phyloP scores from a whole-genome alignment of 2,797 vertebrate genomes.

The Gymnocypris eckloni region DNA sequence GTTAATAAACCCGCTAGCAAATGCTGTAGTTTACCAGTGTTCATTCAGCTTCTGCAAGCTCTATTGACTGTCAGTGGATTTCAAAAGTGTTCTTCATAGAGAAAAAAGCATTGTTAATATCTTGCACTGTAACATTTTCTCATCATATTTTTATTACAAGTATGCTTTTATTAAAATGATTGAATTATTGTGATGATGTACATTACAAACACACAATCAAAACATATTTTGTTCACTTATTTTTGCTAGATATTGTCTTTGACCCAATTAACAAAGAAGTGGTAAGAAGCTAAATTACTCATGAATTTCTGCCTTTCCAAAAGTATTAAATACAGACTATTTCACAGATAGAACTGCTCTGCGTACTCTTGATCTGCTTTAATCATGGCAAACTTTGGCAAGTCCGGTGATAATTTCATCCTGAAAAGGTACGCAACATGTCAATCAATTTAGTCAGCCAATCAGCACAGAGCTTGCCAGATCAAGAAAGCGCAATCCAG shows the following conservation, averaged over 20 bases:
- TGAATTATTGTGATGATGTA: not conserved
- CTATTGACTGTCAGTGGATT: not conserved
- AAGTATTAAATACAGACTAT: not conserved
- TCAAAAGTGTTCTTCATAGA: not conserved
- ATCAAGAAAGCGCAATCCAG: not conserved
- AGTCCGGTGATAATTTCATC: not conserved
- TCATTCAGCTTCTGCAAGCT: too few relatives aligned
- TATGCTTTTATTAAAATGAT: not conserved
- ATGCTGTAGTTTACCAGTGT: too few relatives aligned
- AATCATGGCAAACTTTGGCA: not conserved
- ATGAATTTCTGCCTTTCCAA: not conserved
- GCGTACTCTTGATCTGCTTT: not conserved
- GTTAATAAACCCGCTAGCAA: too few relatives aligned
- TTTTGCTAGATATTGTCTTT: not conserved
- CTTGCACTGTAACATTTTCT: not conserved
- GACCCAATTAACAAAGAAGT: not conserved
- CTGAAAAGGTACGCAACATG: not conserved
- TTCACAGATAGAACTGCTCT: not conserved
- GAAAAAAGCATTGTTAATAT: not conserved
- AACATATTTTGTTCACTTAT: not conserved
- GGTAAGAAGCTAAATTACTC: not conserved
- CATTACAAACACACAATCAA: not conserved
- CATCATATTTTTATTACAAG: not conserved
- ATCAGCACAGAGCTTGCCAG: slow-evolving; percentile 17
- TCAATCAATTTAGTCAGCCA: not conserved